Conservation (phyloP, 2,113 vertebrate genomes). For the Columba janthina region DNA sequence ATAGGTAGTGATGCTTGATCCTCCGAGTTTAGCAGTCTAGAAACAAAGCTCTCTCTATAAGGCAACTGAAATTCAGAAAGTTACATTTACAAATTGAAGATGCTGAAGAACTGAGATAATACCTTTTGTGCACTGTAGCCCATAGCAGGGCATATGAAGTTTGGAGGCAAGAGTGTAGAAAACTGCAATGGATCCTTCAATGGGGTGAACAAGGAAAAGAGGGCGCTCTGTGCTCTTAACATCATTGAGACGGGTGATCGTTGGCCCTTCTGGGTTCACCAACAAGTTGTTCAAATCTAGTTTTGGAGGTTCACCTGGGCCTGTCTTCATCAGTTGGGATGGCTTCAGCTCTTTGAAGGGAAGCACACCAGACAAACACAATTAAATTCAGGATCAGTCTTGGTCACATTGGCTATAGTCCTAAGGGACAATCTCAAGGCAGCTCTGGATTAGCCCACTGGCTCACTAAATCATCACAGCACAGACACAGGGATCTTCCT, state of each 20-base stretch:
- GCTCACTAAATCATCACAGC: background rate
- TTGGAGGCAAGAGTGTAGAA: constrained; percentile 84
- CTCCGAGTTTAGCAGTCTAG: background rate
- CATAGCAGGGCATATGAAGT: constrained; percentile 90
- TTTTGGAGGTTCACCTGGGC: constrained; percentile 42
- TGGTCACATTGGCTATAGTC: fast-evolving
- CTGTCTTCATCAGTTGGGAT: constrained; percentile 32
- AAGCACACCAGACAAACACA: background rate
- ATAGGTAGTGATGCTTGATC: background rate
- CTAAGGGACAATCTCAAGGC: background rate
- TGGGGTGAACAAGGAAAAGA: constrained; percentile 93
- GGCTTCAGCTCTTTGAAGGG: constrained; percentile 58
- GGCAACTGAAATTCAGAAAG: background rate
- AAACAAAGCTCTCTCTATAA: background rate
- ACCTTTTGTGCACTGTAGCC: constrained; percentile 96
- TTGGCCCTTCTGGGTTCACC: constrained; percentile 87
- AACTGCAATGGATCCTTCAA: constrained; percentile 88
- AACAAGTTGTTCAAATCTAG: constrained; percentile 82
- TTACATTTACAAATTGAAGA: background rate
- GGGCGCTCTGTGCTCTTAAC: constrained; percentile 86
- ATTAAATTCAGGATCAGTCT: background rate
- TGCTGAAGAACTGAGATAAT: constrained; percentile 56
- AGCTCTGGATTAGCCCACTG: background rate
- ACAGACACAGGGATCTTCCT: background rate
- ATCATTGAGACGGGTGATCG: constrained; percentile 81